Percentiles rank a stretch among this genome's conserved stretches.
Evolutionary conservation across 2,113 vertebrate genomes (phyloP).

Genomic region (Penelope pileata): DNA sequence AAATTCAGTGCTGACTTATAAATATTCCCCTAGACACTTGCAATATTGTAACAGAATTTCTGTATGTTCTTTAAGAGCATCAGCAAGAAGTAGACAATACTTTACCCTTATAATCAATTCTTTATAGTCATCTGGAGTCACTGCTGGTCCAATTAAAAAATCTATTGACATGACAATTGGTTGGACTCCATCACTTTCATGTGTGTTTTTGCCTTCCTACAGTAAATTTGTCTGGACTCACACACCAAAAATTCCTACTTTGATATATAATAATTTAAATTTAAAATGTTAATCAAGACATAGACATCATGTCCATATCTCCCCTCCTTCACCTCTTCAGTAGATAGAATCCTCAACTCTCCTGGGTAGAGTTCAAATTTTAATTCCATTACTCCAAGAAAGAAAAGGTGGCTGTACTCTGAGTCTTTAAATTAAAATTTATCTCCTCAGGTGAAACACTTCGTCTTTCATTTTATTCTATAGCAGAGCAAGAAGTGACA

Average conservation of each 20-base stretch:
- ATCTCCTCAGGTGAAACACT: not conserved
- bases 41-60: not conserved
- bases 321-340: not conserved
- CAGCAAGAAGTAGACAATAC: not conserved
- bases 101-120: not conserved
- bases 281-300: not conserved
- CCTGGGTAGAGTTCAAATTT: not conserved
- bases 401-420: not conserved
- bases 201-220: not conserved
- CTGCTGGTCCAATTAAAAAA: not conserved
- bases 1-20: not conserved
- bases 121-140: not conserved
- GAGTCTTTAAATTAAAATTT: not conserved
- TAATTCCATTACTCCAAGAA: not conserved
- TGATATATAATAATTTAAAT: not conserved
- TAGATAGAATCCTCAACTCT: not conserved
- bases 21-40: not conserved
- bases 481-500: not conserved
- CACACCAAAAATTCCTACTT: not conserved
- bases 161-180: not conserved
- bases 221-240: not conserved
- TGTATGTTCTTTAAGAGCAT: not conserved
- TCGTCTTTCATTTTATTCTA: not conserved
- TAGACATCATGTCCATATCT: not conserved
- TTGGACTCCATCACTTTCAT: not conserved